Evolutionary conservation across 2,888 invertebrate species (phyloP).

Genomic region (Drosophila mayaguana): DNA sequence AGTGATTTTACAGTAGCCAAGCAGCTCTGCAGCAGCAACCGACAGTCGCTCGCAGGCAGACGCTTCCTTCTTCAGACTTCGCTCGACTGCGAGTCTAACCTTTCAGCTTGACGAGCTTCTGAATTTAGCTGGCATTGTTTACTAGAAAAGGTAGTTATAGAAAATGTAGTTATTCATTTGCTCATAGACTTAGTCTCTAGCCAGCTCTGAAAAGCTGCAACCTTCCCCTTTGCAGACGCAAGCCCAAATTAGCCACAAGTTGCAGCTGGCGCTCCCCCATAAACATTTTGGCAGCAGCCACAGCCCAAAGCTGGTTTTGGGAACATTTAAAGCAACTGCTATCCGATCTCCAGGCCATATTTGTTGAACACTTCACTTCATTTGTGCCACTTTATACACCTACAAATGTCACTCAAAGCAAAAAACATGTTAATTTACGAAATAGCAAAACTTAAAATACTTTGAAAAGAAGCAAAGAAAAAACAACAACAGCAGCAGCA

Average conservation of each 20-base stretch:
- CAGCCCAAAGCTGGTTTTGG: conserved; percentile 24
- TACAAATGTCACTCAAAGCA: conserved; percentile 78
- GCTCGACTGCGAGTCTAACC: background rate
- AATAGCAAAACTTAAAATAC: conserved; percentile 56
- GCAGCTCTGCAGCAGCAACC: background rate
- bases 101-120: conserved; percentile 1
- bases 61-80: background rate
- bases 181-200: background rate
- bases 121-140: conserved; percentile 4
- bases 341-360: conserved; percentile 66
- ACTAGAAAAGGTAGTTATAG: background rate
- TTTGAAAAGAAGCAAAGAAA: conserved; percentile 31
- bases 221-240: conserved; percentile 12
- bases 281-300: conserved; percentile 23
- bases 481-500: conserved; percentile 14
- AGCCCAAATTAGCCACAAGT: conserved; percentile 22
- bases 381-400: conserved; percentile 81
- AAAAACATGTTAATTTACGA: conserved; percentile 78
- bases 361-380: conserved; percentile 79
- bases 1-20: conserved; percentile 19
- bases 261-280: conserved; percentile 49
- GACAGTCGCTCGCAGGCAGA: conserved; percentile 2
- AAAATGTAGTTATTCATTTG: background rate
- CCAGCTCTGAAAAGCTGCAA: conserved; percentile 1
- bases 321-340: conserved; percentile 45